Evolutionary conservation across 2,113 vertebrate species (phyloP).

Genomic region (Chascanopsetta lugubris): DNA sequence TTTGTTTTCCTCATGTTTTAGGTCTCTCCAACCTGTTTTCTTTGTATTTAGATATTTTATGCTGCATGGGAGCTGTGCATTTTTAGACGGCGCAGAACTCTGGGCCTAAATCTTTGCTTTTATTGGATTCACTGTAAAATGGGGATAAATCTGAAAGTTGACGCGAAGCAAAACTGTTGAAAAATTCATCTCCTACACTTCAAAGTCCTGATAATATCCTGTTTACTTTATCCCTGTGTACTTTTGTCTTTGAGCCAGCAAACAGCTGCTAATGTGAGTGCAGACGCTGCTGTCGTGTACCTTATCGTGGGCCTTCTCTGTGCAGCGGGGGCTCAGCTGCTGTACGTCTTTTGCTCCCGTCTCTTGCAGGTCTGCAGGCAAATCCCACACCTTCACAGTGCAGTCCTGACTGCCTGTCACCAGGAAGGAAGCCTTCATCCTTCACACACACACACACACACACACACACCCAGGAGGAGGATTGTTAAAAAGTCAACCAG

Average conservation of each 20-base stretch:
- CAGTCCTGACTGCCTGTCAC: constrained; percentile 95
- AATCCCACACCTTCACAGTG: constrained; percentile 92
- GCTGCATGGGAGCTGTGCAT: too few species aligned
- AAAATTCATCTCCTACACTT: too few species aligned
- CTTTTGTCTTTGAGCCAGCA: background rate
- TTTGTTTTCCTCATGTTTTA: too few species aligned
- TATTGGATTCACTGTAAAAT: too few species aligned
- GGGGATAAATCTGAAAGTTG: too few species aligned
- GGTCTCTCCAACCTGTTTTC: too few species aligned
- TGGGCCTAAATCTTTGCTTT: too few species aligned
- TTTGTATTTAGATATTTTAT: too few species aligned
- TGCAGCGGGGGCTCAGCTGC: constrained; percentile 79
- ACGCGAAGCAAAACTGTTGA: too few species aligned
- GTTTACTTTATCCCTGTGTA: too few species aligned
- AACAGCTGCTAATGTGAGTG: background rate
- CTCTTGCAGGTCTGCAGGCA: constrained; percentile 77
- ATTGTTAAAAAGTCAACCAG: background rate
- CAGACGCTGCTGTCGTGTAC: constrained; percentile 60
- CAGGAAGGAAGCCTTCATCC: constrained; percentile 89
- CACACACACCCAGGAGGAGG: constrained; percentile 1
- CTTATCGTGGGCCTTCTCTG: constrained; percentile 91
- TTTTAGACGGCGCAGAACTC: too few species aligned
- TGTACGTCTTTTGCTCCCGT: constrained; percentile 43
- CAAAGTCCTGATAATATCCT: too few species aligned
- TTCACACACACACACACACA: constrained; percentile 59